Conservation (phyloP, 2,888 invertebrate species). For the Elegia similella region DNA sequence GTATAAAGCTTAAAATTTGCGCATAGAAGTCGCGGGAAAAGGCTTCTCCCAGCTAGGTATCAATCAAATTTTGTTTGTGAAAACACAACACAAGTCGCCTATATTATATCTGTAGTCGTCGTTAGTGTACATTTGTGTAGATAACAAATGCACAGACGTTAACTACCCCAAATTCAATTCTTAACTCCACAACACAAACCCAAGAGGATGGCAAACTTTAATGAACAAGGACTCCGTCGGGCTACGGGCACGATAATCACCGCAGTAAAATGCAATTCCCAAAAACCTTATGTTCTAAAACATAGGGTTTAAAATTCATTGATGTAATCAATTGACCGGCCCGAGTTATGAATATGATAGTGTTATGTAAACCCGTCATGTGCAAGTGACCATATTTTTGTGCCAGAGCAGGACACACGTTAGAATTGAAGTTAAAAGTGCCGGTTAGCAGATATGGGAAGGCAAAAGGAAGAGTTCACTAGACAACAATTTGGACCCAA, state of each 20-base stretch:
- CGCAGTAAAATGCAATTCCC: conserved; percentile 1
- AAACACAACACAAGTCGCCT: too few relatives aligned
- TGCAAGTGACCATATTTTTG: too few relatives aligned
- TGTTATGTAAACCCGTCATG: conserved; percentile 7
- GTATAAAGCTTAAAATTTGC: too few relatives aligned
- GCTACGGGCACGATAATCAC: conserved; percentile 10
- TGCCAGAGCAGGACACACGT: too few relatives aligned
- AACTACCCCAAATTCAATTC: neutral
- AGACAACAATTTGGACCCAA: too few relatives aligned
- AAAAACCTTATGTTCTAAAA: neutral
- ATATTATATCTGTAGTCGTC: too few relatives aligned
- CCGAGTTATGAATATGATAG: conserved; percentile 13
- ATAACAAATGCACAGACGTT: neutral
- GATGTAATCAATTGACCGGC: neutral
- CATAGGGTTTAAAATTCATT: conserved; percentile 2
- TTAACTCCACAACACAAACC: conserved; percentile 1
- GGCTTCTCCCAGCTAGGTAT: too few relatives aligned
- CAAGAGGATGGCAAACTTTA: conserved; percentile 20
- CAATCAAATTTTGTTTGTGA: too few relatives aligned
- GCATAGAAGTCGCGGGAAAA: too few relatives aligned
- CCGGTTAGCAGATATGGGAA: too few relatives aligned
- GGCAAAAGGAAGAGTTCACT: too few relatives aligned
- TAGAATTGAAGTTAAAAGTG: too few relatives aligned
- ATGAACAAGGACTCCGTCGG: conserved; percentile 18
- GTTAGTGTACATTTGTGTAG: neutral